Evolutionary conservation across 2,888 invertebrate species (phyloP).

Genomic region (Ypsolopha sequella): DNA sequence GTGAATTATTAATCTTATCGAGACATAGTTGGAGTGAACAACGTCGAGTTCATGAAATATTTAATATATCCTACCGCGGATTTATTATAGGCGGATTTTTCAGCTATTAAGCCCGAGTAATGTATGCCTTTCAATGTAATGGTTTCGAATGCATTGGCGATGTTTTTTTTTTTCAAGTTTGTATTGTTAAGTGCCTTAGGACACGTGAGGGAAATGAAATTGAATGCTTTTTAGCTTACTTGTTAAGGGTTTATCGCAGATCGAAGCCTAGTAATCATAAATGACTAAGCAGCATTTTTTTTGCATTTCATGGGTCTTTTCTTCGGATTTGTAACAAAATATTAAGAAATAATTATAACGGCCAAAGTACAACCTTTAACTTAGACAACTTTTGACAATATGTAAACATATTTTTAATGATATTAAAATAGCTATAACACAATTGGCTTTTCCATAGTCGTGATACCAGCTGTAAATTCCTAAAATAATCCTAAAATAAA

Average conservation of each 20-base stretch:
- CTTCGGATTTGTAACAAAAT: no score
- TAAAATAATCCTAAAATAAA: no score
- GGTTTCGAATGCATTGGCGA: conserved; percentile 1
- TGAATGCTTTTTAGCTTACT: no score
- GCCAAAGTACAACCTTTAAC: not conserved
- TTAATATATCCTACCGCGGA: conserved; percentile 55
- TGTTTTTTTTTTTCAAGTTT: not conserved
- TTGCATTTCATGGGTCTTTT: not conserved
- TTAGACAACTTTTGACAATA: not conserved
- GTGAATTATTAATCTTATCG: conserved; percentile 69
- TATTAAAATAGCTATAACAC: no score
- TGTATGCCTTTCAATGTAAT: not conserved
- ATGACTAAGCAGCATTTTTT: not conserved
- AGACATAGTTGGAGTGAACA: conserved; percentile 20
- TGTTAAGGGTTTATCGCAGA: no score
- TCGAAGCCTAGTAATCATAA: not conserved
- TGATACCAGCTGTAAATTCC: no score
- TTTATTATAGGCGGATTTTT: conserved; percentile 31
- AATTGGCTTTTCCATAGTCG: no score
- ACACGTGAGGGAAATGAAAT: not conserved
- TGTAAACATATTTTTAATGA: no score
- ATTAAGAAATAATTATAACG: no score
- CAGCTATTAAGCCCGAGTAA: not conserved
- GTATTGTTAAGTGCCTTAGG: not conserved
- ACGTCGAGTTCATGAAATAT: conserved; percentile 56